A percentile compares a stretch with the other conserved stretches of the same genome.
Evolutionary conservation across 53 echinoderm and acorn worm genomes (phyloP).

Genomic region (Astropecten irregularis): DNA sequence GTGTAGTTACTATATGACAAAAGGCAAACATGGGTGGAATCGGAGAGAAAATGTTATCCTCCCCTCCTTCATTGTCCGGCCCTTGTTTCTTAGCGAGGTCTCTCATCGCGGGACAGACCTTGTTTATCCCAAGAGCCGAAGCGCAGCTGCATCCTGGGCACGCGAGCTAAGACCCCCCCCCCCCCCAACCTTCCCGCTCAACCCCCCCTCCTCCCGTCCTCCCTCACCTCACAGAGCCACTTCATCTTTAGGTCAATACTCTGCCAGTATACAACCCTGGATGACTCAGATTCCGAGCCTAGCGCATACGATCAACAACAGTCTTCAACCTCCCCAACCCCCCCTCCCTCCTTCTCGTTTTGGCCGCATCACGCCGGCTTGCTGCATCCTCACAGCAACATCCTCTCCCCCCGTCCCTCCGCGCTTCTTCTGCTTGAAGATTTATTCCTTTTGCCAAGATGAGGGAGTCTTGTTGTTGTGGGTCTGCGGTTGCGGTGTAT

Average conservation of each 20-base stretch:
- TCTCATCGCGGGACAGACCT: too few relatives aligned
- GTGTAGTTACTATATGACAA: too few relatives aligned
- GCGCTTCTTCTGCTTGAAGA: neutral
- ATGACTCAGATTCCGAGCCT: constrained; percentile 37
- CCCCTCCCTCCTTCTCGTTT: too few relatives aligned
- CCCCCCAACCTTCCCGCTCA: neutral
- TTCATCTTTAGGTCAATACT: neutral
- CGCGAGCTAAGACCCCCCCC: neutral
- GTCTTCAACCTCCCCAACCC: constrained; percentile 17
- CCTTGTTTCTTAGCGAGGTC: too few relatives aligned
- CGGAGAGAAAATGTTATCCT: too few relatives aligned
- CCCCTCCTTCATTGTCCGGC: too few relatives aligned
- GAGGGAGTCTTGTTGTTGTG: neutral
- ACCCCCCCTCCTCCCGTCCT: too few relatives aligned
- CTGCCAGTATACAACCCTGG: constrained; percentile 19
- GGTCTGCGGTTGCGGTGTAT: neutral
- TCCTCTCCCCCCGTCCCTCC: neutral
- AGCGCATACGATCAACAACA: constrained; percentile 53
- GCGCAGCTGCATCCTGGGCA: constrained; percentile 22
- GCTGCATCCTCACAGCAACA: neutral
- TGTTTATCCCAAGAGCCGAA: neutral
- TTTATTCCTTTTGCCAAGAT: neutral
- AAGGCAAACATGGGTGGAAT: too few relatives aligned
- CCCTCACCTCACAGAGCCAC: neutral
- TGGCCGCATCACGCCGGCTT: neutral